Percentiles rank a stretch among this genome's conserved stretches.
These are phyloP conservation scores for Sialia sialis DNA, from an alignment of 2,113 vertebrate genomes.

Conservation along the genomic window DNA sequence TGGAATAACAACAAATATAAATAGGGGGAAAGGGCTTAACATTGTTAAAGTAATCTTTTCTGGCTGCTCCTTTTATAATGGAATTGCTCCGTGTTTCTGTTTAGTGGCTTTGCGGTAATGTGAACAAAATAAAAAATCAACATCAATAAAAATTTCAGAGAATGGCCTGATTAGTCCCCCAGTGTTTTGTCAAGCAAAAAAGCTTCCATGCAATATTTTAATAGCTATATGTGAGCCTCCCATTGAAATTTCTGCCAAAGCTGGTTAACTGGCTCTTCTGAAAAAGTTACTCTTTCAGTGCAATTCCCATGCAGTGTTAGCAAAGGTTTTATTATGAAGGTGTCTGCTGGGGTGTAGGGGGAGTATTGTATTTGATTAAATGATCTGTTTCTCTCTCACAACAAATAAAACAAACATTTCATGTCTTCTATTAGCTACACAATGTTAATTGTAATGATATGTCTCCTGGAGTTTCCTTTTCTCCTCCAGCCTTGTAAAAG, in stretches of 20 bases:
- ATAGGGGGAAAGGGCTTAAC: not conserved
- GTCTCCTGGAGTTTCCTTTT: conserved; percentile 63
- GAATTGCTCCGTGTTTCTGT: not conserved
- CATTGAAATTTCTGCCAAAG: conserved; percentile 49
- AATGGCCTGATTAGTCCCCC: conserved; percentile 30
- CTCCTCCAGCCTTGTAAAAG: conserved; percentile 65
- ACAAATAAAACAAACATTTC: conserved; percentile 61
- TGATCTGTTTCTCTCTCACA: conserved; percentile 54
- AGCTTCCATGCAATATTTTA: conserved; percentile 19
- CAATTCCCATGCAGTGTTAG: not conserved
- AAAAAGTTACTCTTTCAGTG: not conserved
- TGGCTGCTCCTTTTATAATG: not conserved
- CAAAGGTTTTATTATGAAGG: conserved; percentile 32
- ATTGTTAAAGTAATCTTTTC: not conserved
- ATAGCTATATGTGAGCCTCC: conserved; percentile 37
- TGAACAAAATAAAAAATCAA: conserved; percentile 1
- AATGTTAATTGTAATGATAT: conserved; percentile 58
- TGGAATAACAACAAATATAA: not conserved
- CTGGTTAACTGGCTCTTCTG: not conserved
- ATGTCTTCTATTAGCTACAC: conserved; percentile 63
- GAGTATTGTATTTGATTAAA: conserved; percentile 35
- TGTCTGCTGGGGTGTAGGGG: not conserved
- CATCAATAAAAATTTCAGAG: conserved; percentile 14
- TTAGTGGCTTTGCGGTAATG: not conserved
- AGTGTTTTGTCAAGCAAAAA: conserved; percentile 39